Percentiles rank a stretch among this genome's conserved stretches.
phyloP scores from a whole-genome alignment of 2,113 vertebrate species.

The Melospiza melodia region DNA sequence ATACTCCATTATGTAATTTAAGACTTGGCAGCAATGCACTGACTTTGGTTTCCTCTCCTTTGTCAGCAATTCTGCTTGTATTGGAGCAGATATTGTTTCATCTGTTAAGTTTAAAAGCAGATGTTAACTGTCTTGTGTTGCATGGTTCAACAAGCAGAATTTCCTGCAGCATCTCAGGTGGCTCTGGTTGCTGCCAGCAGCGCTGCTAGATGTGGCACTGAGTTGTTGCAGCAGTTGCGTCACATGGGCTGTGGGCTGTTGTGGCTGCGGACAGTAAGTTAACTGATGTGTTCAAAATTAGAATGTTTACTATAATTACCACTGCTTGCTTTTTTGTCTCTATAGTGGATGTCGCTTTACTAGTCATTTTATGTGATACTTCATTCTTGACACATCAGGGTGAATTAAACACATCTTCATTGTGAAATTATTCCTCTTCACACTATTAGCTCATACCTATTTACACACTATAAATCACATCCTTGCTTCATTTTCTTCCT shows the following conservation, averaged over 20 bases:
- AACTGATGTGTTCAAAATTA: neutral
- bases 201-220: neutral
- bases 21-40: neutral
- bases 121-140: fast-evolving
- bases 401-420: neutral
- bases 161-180: neutral
- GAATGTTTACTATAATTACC: neutral
- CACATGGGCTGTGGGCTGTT: neutral
- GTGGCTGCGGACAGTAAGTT: neutral
- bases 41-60: neutral
- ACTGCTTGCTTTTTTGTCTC: neutral
- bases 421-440: neutral
- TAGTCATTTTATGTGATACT: neutral
- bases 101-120: neutral
- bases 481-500: slow-evolving; percentile 24
- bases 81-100: neutral
- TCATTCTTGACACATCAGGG: neutral
- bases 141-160: fast-evolving
- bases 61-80: neutral
- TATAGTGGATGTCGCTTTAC: neutral
- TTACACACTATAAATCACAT: slow-evolving; percentile 50
- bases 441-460: neutral
- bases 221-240: fast-evolving
- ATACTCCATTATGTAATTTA: neutral
- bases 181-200: neutral